Evolutionary conservation across 2,888 invertebrate genomes (phyloP).

Genomic region (Isoperla grammatica): DNA sequence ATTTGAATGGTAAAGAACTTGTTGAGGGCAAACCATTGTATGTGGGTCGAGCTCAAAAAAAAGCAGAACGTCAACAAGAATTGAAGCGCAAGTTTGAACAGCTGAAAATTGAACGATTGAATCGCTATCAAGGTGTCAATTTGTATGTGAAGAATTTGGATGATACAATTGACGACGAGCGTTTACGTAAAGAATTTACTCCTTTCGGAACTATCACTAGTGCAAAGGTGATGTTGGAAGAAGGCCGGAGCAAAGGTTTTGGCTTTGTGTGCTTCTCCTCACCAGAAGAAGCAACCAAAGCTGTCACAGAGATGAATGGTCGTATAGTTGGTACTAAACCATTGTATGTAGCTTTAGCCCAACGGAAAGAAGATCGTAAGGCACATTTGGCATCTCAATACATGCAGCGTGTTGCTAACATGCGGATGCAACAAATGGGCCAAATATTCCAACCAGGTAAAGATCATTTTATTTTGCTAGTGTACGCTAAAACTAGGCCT

Average conservation of each 20-base stretch:
- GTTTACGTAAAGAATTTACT: constrained; percentile 57
- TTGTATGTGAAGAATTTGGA: constrained; percentile 68
- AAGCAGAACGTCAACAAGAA: constrained; percentile 95
- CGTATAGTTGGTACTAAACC: constrained; percentile 63
- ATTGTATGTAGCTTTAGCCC: constrained; percentile 65
- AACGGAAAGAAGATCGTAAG: constrained; percentile 64
- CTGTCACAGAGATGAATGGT: constrained; percentile 67
- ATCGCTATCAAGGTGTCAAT: constrained; percentile 60
- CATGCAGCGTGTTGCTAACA: constrained; percentile 53
- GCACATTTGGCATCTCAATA: constrained; percentile 63
- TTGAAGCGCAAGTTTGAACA: constrained; percentile 96
- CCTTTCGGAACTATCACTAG: constrained; percentile 63
- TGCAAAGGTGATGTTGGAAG: constrained; percentile 59
- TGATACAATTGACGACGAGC: constrained; percentile 61
- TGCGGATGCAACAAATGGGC: constrained; percentile 42
- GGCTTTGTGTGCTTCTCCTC: constrained; percentile 67
- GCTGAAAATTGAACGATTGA: constrained; percentile 85
- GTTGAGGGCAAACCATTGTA: constrained; percentile 82
- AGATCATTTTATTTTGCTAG: too few species aligned
- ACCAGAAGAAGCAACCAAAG: constrained; percentile 65
- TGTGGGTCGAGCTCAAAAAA: constrained; percentile 98
- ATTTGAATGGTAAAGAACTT: constrained; percentile 84
- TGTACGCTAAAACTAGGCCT: too few species aligned
- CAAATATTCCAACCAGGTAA: constrained; percentile 30
- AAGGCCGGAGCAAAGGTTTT: constrained; percentile 53